A percentile compares a stretch with the other conserved stretches of the same genome.
These are phyloP conservation scores for Pristis pectinata DNA, from an alignment of 2,797 vertebrate genomes.

Conservation along the genomic window DNA sequence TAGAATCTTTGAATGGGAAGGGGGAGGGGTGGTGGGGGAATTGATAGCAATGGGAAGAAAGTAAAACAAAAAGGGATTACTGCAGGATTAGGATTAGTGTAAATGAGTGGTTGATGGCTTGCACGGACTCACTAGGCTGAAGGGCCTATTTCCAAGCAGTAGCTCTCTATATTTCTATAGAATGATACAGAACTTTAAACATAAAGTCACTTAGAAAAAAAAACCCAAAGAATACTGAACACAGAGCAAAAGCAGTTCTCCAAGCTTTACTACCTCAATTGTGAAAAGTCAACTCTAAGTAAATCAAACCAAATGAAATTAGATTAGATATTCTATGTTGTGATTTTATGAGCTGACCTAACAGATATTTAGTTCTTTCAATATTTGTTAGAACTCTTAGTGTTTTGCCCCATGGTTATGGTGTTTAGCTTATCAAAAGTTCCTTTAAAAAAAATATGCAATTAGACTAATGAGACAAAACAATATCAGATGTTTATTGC, in stretches of 20 bases:
- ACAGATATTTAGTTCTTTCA: background rate
- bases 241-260: background rate
- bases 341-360: background rate
- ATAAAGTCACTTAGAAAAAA: background rate
- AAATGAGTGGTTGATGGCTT: no score
- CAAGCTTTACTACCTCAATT: background rate
- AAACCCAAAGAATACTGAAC: background rate
- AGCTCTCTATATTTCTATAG: no score
- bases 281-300: background rate
- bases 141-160: no score
- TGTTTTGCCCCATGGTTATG: background rate
- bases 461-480: background rate
- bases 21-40: no score
- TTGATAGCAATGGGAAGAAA: no score
- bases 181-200: background rate
- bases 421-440: background rate
- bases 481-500: slow-evolving; percentile 33
- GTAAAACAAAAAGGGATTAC: no score
- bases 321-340: background rate
- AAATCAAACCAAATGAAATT: background rate
- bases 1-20: no score
- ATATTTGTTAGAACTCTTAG: background rate
- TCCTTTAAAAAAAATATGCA: background rate
- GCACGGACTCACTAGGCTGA: no score
- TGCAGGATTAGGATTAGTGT: no score